These are phyloP conservation scores for Cephalopterus ornatus DNA, from an alignment of 2,113 vertebrate genomes.

Conservation along the genomic window DNA sequence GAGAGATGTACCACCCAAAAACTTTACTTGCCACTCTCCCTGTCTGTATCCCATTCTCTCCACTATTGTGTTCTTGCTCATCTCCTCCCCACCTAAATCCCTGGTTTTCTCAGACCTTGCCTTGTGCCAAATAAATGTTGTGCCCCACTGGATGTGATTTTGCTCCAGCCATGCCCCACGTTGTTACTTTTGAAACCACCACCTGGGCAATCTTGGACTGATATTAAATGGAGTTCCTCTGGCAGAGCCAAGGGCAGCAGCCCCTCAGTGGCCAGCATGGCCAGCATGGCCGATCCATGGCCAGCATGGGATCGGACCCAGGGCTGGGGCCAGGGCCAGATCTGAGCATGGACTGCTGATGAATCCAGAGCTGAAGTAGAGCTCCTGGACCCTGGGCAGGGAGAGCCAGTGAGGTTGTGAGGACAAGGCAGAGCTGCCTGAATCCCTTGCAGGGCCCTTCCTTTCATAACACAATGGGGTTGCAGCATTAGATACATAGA, in stretches of 20 bases:
- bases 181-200: neutral
- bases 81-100: rapidly evolving
- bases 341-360: neutral
- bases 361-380: neutral
- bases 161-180: rapidly evolving
- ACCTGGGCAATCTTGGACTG: neutral
- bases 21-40: neutral
- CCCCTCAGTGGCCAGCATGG: neutral
- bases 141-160: neutral
- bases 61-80: neutral
- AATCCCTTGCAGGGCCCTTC: rapidly evolving
- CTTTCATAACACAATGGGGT: neutral
- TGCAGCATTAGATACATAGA: neutral
- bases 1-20: neutral
- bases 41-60: neutral
- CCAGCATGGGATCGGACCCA: rapidly evolving
- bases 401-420: rapidly evolving
- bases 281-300: neutral
- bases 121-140: neutral
- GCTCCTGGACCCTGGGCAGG: neutral
- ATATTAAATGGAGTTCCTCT: neutral
- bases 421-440: neutral
- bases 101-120: neutral
- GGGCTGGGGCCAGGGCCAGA: neutral
- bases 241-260: neutral